Conservation (phyloP, 2,888 invertebrate species). For the Drosophila quinaria region DNA sequence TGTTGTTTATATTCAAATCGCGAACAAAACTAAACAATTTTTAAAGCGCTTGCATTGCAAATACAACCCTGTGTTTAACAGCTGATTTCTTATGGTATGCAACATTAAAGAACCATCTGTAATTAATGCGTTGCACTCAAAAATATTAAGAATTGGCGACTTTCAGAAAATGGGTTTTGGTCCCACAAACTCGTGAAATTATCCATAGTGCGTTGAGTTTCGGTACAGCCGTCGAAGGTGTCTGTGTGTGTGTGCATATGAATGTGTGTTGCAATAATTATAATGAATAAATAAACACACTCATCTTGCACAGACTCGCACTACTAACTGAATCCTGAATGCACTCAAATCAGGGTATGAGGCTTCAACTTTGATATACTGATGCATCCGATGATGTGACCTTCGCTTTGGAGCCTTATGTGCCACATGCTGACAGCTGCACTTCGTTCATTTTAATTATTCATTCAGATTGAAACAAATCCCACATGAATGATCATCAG, state of each 20-base stretch:
- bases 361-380: constrained; percentile 20
- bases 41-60: too few relatives aligned
- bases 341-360: constrained; percentile 18
- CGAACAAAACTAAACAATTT: too few relatives aligned
- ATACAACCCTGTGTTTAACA: too few relatives aligned
- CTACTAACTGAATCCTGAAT: constrained; percentile 20
- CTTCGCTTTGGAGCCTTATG: constrained; percentile 2
- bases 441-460: constrained; percentile 23
- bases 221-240: not conserved
- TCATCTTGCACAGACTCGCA: constrained; percentile 2
- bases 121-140: too few relatives aligned
- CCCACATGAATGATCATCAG: constrained; percentile 1
- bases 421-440: constrained; percentile 12
- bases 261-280: constrained; percentile 26
- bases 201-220: not conserved
- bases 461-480: constrained; percentile 15
- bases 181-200: too few relatives aligned
- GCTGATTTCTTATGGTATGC: too few relatives aligned
- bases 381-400: constrained; percentile 6
- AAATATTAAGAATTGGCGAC: too few relatives aligned
- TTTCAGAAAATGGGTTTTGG: too few relatives aligned
- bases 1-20: too few relatives aligned
- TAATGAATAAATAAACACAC: constrained; percentile 42
- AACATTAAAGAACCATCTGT: too few relatives aligned
- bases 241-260: constrained; percentile 8